Conservation (phyloP, 2,797 vertebrate genomes). For the Antennarius maculatus region DNA sequence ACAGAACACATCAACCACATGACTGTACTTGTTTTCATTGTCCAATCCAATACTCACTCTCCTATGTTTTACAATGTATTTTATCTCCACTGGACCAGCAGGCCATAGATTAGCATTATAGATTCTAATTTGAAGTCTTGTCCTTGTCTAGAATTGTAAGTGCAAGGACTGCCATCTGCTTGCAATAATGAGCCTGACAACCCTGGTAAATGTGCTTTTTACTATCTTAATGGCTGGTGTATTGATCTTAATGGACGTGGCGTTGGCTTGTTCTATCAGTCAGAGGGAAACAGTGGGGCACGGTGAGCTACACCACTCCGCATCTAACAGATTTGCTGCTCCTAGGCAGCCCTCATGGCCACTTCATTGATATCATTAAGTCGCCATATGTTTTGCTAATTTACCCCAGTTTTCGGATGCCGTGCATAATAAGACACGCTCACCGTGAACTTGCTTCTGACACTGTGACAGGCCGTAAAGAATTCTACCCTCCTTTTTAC, state of each 20-base stretch:
- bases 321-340: conserved; percentile 79
- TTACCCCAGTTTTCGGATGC: conserved; percentile 75
- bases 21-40: conserved; percentile 35
- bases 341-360: conserved; percentile 74
- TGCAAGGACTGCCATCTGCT: conserved; percentile 91
- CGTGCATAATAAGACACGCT: conserved; percentile 76
- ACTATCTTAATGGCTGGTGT: conserved; percentile 88
- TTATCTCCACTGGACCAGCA: conserved; percentile 82
- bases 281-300: conserved; percentile 81
- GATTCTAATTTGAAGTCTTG: conserved; percentile 98
- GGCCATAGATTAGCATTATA: conserved; percentile 92
- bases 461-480: conserved; percentile 75
- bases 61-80: conserved; percentile 63
- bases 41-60: conserved; percentile 48
- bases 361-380: conserved; percentile 83
- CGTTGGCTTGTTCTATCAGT: conserved; percentile 85
- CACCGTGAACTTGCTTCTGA: conserved; percentile 77
- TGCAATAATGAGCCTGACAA: conserved; percentile 95
- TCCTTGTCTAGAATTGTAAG: conserved; percentile 85
- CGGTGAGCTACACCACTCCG: conserved; percentile 72
- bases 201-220: conserved; percentile 92
- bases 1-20: conserved; percentile 23
- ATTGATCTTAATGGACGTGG: conserved; percentile 91
- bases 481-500: conserved; percentile 57
- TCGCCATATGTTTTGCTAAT: conserved; percentile 81